Conservation (phyloP, 2,888 invertebrate genomes). For the Spialia ferax region DNA sequence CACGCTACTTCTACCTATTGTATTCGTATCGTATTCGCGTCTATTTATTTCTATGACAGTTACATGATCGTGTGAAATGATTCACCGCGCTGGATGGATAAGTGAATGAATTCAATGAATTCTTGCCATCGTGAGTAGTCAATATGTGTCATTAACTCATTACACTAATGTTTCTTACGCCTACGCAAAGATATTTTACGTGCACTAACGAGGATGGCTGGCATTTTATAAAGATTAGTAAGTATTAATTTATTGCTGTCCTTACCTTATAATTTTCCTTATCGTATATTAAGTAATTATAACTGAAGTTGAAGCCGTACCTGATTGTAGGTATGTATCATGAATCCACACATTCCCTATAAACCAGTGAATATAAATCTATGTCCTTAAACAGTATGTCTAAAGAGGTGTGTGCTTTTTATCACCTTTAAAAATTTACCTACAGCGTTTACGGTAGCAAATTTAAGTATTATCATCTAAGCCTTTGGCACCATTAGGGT, state of each 20-base stretch:
- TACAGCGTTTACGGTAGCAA: neutral
- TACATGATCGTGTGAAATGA: neutral
- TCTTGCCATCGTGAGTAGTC: conserved; percentile 12
- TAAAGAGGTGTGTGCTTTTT: no score
- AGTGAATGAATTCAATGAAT: conserved; percentile 29
- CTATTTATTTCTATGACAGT: no score
- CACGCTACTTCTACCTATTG: no score
- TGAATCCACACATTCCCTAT: no score
- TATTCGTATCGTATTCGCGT: no score
- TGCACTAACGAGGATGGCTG: neutral
- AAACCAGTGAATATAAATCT: no score
- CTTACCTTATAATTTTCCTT: neutral
- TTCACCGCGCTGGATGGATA: conserved; percentile 8
- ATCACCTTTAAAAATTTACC: no score
- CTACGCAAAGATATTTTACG: conserved; percentile 23
- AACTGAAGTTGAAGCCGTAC: neutral
- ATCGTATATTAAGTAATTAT: neutral
- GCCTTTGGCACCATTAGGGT: conserved; percentile 34
- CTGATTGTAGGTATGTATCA: no score
- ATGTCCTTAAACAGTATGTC: no score
- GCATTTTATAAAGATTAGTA: conserved; percentile 6
- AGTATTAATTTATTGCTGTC: conserved; percentile 15
- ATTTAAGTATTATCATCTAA: conserved; percentile 15
- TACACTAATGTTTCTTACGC: conserved; percentile 23
- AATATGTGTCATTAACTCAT: conserved; percentile 24